Conservation (phyloP, 1,140 invertebrate genomes). For the Aporrectodea caliginosa region DNA sequence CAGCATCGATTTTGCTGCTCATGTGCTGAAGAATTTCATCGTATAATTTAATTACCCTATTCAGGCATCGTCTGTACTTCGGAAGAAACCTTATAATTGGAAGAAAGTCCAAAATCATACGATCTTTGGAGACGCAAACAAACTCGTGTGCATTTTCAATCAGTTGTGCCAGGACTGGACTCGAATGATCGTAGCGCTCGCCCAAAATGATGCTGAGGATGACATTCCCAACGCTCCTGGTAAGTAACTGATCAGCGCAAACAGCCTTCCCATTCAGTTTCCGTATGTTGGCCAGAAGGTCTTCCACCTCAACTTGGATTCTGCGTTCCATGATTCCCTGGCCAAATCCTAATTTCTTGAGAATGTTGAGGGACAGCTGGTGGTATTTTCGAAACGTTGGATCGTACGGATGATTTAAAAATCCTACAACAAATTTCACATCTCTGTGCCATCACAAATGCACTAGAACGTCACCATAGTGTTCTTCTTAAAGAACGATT, state of each 20-base stretch:
- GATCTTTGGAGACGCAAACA: background rate
- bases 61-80: background rate
- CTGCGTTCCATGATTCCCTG: slow-evolving; percentile 16
- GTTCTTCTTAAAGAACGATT: too few relatives aligned
- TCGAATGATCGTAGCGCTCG: too few relatives aligned
- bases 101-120: background rate
- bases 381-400: background rate
- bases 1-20: too few relatives aligned
- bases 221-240: background rate
- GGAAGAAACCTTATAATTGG: slow-evolving; percentile 2
- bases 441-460: too few relatives aligned
- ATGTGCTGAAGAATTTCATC: background rate
- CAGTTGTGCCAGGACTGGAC: too few relatives aligned
- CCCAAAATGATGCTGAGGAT: too few relatives aligned
- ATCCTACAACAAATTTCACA: too few relatives aligned
- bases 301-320: slow-evolving; percentile 17
- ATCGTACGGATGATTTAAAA: background rate
- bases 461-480: too few relatives aligned
- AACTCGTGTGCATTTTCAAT: too few relatives aligned
- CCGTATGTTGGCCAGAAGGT: too few relatives aligned
- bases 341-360: slow-evolving; percentile 19
- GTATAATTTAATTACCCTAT: background rate
- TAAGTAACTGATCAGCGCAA: background rate
- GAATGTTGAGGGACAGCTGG: background rate
- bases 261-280: too few relatives aligned